Evolutionary conservation across 1,140 invertebrate genomes (phyloP).

Genomic region (Formica selysi): DNA sequence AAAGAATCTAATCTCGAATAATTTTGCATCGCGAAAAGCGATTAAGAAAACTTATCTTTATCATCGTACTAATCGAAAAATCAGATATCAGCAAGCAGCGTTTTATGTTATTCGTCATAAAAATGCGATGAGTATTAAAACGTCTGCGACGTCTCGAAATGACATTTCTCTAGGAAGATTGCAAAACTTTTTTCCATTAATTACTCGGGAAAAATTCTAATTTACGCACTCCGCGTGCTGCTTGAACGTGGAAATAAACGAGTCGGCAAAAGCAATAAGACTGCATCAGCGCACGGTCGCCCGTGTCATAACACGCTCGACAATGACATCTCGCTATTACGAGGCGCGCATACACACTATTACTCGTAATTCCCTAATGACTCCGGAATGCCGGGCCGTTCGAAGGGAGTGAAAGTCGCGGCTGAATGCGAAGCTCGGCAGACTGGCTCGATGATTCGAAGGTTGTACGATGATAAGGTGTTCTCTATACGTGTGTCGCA

Average conservation of each 20-base stretch:
- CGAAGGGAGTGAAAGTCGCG: constrained; percentile 74
- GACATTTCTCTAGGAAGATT: no score
- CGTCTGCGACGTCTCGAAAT: background rate
- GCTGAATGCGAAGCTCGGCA: constrained; percentile 29
- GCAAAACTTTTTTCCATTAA: constrained; percentile 1
- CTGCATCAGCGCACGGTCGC: background rate
- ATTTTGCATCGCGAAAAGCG: no score
- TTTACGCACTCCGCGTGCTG: background rate
- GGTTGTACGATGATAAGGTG: constrained; percentile 34
- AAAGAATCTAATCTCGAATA: background rate
- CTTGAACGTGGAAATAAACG: constrained; percentile 44
- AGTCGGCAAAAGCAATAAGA: constrained; percentile 28
- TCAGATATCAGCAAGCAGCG: no score
- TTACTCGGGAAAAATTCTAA: constrained; percentile 39
- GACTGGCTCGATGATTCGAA: constrained; percentile 55
- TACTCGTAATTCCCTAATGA: constrained; percentile 67
- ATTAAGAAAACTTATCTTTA: background rate
- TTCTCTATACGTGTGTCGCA: background rate
- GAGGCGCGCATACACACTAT: constrained; percentile 28
- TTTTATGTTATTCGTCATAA: background rate
- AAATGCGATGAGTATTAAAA: background rate
- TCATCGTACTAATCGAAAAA: background rate
- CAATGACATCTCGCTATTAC: constrained; percentile 68
- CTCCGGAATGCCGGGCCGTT: constrained; percentile 67
- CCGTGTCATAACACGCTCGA: constrained; percentile 66